These are phyloP conservation scores for Cheirogaleus medius DNA, from an alignment of 2,113 vertebrate species.

Conservation along the genomic window DNA sequence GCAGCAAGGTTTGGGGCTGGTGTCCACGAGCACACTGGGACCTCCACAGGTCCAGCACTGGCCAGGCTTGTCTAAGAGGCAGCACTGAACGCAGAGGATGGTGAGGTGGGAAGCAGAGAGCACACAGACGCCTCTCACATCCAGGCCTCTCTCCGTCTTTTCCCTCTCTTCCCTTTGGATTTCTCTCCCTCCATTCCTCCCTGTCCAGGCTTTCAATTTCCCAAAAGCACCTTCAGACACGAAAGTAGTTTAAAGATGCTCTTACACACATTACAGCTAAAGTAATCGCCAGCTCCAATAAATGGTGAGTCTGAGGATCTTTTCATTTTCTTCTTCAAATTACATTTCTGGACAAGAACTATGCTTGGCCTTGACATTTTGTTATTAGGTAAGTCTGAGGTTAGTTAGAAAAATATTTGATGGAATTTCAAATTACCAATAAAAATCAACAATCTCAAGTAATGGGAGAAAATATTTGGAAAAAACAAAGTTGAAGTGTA, in stretches of 20 bases:
- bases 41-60: fast-evolving
- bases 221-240: not conserved
- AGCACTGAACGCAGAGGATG: not conserved
- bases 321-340: constrained; percentile 56
- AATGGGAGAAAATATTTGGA: not conserved
- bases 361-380: not conserved
- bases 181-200: not conserved
- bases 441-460: constrained; percentile 13
- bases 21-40: fast-evolving
- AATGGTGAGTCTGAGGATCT: not conserved
- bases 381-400: constrained; percentile 40
- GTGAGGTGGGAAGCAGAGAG: not conserved
- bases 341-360: constrained; percentile 42
- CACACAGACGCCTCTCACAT: fast-evolving
- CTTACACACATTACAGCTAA: not conserved
- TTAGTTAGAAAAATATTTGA: constrained; percentile 10
- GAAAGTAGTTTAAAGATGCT: not conserved
- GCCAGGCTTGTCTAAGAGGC: not conserved
- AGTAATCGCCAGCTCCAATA: not conserved
- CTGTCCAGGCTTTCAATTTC: not conserved
- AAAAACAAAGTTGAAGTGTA: not conserved
- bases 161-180: not conserved
- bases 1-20: not conserved
- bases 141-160: not conserved
- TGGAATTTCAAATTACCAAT: constrained; percentile 7